A percentile compares a stretch with the other conserved stretches of the same genome.
phyloP scores from a whole-genome alignment of 1,140 invertebrate species.

The Cotesia vestalis region DNA sequence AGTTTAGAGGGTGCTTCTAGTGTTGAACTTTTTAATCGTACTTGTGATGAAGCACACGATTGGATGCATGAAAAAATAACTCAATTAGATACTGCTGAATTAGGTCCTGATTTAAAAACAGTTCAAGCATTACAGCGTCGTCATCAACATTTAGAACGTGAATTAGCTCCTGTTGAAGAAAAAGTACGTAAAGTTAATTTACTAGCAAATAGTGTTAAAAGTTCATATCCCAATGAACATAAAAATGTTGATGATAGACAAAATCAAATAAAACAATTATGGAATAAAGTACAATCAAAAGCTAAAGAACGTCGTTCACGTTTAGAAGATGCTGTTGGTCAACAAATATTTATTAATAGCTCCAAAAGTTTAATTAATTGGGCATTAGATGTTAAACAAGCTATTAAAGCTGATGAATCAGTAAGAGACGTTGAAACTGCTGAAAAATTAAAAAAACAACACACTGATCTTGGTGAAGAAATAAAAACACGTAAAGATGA shows the following conservation, averaged over 20 bases:
- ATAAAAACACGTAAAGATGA: conserved; percentile 91
- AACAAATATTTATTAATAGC: conserved; percentile 92
- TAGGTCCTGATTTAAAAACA: conserved; percentile 87
- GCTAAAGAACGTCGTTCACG: conserved; percentile 81
- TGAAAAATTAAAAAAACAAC: conserved; percentile 88
- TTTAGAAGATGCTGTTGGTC: conserved; percentile 91
- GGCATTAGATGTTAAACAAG: conserved; percentile 81
- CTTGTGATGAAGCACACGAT: conserved; percentile 90
- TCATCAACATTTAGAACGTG: conserved; percentile 89
- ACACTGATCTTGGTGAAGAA: conserved; percentile 90
- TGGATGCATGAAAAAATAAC: conserved; percentile 95
- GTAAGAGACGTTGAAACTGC: conserved; percentile 91
- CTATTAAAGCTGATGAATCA: conserved; percentile 82
- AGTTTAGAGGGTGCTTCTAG: conserved; percentile 90
- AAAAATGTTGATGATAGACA: conserved; percentile 86
- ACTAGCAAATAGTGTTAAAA: conserved; percentile 84
- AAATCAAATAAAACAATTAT: conserved; percentile 85
- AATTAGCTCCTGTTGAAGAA: conserved; percentile 89
- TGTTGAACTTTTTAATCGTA: conserved; percentile 93
- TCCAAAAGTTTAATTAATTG: conserved; percentile 83
- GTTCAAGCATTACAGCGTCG: conserved; percentile 88
- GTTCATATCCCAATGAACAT: conserved; percentile 89
- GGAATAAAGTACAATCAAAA: conserved; percentile 87
- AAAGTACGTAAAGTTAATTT: conserved; percentile 81
- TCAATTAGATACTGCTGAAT: conserved; percentile 80